phyloP scores from a whole-genome alignment of 2,888 invertebrate species.

The Thalpophila matura region DNA sequence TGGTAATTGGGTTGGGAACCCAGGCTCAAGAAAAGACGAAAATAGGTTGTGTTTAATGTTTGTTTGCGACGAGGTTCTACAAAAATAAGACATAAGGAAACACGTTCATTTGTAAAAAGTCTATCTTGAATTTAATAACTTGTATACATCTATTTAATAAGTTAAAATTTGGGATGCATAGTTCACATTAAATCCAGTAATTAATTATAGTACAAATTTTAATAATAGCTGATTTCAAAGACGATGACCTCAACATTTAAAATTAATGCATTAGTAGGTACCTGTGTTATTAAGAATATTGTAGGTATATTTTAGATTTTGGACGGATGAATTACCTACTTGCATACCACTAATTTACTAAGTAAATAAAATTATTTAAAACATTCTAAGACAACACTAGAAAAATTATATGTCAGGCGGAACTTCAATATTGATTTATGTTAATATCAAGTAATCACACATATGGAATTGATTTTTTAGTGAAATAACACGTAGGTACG shows the following conservation, averaged over 20 bases:
- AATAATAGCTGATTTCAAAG: constrained; percentile 32
- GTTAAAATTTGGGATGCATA: constrained; percentile 28
- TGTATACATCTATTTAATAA: not conserved
- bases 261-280: constrained; percentile 39
- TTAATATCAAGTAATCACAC: constrained; percentile 38
- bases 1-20: too few relatives aligned
- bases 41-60: too few relatives aligned
- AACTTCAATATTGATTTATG: constrained; percentile 57
- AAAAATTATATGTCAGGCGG: constrained; percentile 47
- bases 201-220: constrained; percentile 35
- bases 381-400: too few relatives aligned
- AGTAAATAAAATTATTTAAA: constrained; percentile 46
- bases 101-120: not conserved
- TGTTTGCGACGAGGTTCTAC: not conserved
- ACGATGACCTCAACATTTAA: constrained; percentile 52
- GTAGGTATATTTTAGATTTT: constrained; percentile 30
- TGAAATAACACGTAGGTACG: constrained; percentile 5
- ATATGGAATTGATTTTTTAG: constrained; percentile 12
- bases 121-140: constrained; percentile 14
- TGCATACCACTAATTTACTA: constrained; percentile 42
- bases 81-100: not conserved
- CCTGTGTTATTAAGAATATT: constrained; percentile 24
- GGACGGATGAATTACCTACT: constrained; percentile 22
- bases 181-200: constrained; percentile 22
- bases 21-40: too few relatives aligned